phyloP scores from a whole-genome alignment of 1,140 invertebrate species.

The Sitophilus oryzae region DNA sequence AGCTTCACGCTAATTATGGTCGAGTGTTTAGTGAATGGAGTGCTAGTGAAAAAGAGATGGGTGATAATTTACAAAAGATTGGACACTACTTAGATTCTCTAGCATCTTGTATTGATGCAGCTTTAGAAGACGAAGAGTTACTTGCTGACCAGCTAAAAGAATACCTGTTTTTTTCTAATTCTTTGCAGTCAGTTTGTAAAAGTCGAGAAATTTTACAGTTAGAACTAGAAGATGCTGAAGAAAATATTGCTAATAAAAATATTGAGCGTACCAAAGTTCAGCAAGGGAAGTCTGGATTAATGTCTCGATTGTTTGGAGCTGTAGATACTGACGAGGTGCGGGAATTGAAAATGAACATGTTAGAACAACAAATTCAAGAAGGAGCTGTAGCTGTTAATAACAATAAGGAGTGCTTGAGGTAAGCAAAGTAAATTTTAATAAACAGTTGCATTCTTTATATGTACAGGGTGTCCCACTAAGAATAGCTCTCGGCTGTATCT shows the following conservation, averaged over 20 bases:
- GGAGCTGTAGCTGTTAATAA: slow-evolving; percentile 55
- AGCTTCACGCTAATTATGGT: slow-evolving; percentile 75
- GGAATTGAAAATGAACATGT: slow-evolving; percentile 62
- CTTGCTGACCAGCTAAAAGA: slow-evolving; percentile 80
- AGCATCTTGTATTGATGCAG: slow-evolving; percentile 67
- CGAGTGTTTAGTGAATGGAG: slow-evolving; percentile 82
- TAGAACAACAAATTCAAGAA: slow-evolving; percentile 67
- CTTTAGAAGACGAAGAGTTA: slow-evolving; percentile 76
- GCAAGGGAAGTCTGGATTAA: slow-evolving; percentile 63
- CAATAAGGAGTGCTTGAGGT: slow-evolving; percentile 59
- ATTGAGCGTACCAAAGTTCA: slow-evolving; percentile 49
- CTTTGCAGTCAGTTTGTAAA: slow-evolving; percentile 67
- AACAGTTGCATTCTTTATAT: neutral
- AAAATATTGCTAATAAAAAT: slow-evolving; percentile 52
- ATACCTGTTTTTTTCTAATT: slow-evolving; percentile 70
- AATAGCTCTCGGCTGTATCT: too few species aligned
- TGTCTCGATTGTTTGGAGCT: slow-evolving; percentile 70
- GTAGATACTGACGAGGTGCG: slow-evolving; percentile 74
- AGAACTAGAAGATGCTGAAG: slow-evolving; percentile 63
- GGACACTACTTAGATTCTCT: slow-evolving; percentile 69
- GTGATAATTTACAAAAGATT: slow-evolving; percentile 67
- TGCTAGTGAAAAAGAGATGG: slow-evolving; percentile 76
- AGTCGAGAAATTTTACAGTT: slow-evolving; percentile 70
- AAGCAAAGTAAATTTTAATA: slow-evolving; percentile 32
- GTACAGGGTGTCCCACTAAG: too few species aligned